Base-by-base conservation (phyloP, 1,140 invertebrate genomes). In the Andrena cerasifolii region DNA sequence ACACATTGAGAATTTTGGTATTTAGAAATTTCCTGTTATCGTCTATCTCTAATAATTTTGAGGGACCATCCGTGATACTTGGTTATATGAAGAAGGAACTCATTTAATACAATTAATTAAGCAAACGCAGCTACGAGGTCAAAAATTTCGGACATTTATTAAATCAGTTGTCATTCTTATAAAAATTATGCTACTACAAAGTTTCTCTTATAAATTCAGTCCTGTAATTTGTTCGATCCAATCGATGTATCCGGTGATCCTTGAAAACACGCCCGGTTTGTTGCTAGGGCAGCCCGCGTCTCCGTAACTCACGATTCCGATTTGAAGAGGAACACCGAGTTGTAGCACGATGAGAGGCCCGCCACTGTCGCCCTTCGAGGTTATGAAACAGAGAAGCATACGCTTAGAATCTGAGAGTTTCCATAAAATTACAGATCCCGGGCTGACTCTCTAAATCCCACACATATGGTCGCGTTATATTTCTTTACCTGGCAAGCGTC, bases 251-350 rank as follows among this genome's bases (percentile, higher is more conserved):
- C 10, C 40, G 0, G 43, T 51, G 2, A 86, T 70, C 47, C 79
- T 74, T 0, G 87, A 75, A 33, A 82, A 88, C 2, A 87, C 83
- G 0, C 85, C 81, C 2, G 87, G 87, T 33, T 28, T 76, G 18
- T 24, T 18, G 21, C 86, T 87, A 0, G 87, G 87, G 68, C 87
- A 88, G 31, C 72, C 28, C 3, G 45, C 49, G n/a, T 88, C 85
- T 28, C 86, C 85, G 49, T 86, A 87, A 49, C 86, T 87, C 0
- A 88, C 87, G 10, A 88, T 80, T 26, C 86, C 87, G 16, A 88
- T 56, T 76, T 88, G 87, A 14, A 88, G 1, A 1, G 79, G 73
- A 5, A 62, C 31, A 31, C 51, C 31, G 2, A 80, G 45, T 14
- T 21, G 16, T 0, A 31, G 28, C 1, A 86, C 45, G 4, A 87